A percentile compares a stretch with the other conserved stretches of the same genome.
Evolutionary conservation across 2,797 vertebrate species (phyloP).

Genomic region (Gymnothorax reevesii): DNA sequence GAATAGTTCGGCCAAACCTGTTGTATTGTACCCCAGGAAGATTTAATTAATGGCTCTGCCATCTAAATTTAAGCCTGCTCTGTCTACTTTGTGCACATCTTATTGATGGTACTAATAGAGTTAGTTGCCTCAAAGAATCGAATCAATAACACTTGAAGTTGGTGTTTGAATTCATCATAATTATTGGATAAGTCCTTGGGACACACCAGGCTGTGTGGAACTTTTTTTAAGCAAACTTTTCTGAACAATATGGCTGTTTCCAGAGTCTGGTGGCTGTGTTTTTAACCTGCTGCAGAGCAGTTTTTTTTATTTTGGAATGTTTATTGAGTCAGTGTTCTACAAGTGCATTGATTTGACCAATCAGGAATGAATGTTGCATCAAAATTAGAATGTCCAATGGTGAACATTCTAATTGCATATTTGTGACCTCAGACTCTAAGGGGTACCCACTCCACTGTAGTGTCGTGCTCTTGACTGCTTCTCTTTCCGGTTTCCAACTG

Average conservation of each 20-base stretch:
- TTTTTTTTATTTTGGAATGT: too few relatives aligned
- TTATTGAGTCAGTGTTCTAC: too few relatives aligned
- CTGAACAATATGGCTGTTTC: neutral
- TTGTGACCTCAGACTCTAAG: too few relatives aligned
- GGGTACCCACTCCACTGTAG: neutral
- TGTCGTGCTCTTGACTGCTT: neutral
- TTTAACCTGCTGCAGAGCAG: neutral
- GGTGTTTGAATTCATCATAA: neutral
- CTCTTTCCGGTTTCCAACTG: neutral
- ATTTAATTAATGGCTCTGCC: conserved; percentile 37
- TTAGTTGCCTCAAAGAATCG: conserved; percentile 36
- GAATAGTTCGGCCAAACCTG: neutral
- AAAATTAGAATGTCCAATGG: too few relatives aligned
- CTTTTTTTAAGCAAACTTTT: neutral
- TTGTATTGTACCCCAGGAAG: neutral
- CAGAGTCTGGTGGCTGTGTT: neutral
- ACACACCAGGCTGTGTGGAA: neutral
- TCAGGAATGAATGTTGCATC: too few relatives aligned
- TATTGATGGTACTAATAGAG: conserved; percentile 35
- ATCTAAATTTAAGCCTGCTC: conserved; percentile 26
- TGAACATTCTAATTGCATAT: too few relatives aligned
- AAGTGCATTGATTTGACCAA: too few relatives aligned
- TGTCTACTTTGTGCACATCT: conserved; percentile 41
- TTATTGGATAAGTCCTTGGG: neutral
- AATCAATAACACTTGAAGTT: neutral